Evolutionary conservation across 2,113 vertebrate genomes (phyloP), one percentile per base, ranked within the genome.

Genomic region (Solea solea): DNA sequence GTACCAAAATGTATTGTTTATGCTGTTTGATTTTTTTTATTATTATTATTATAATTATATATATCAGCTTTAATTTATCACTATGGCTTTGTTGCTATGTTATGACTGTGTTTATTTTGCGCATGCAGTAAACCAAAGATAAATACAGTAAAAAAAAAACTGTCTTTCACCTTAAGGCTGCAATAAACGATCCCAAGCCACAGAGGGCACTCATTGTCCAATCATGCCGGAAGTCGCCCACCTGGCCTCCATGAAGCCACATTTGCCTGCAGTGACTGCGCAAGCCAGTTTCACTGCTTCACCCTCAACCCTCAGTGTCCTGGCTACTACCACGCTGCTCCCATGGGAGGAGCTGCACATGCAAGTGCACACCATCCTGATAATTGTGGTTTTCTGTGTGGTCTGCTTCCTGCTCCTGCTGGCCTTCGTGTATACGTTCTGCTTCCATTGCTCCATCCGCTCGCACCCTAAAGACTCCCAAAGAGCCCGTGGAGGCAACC

Each of bases 371-470:
- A 84, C 74, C 45, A 73, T 93, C 68, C 53, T 93, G 60, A 89
- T 90, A 13, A 50, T 92, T 11, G 21, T 89, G 48, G 85, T 93
- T 46, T 94, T 94, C 64, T 87, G 85, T 49, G 14, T 78, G 10
- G 92, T 93, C 44, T 94, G 91, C 71, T 51, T 94, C 14, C 89
- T 94, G 57, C 90, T 93, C 9, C 75, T 94, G 15, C 54, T 90
- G 53, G 80, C 92, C 28, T 81, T 93, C 64, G 72, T 93, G 59
- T 93, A 91, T n/a, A 59, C 90, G 13, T 91, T 93, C 75, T 94
- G 87, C 54, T 87, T 94, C 74, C 89, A 86, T 40, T 92, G 88
- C 69, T 89, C 85, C 45, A 87, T 93, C 25, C 6, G 64, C 2
- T 45, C 83, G 0, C 52, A 54, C 0, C 72, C 78, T 15, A 91